Base-by-base conservation (phyloP, 2,888 invertebrate genomes). In the Pyrochroa serraticornis region DNA sequence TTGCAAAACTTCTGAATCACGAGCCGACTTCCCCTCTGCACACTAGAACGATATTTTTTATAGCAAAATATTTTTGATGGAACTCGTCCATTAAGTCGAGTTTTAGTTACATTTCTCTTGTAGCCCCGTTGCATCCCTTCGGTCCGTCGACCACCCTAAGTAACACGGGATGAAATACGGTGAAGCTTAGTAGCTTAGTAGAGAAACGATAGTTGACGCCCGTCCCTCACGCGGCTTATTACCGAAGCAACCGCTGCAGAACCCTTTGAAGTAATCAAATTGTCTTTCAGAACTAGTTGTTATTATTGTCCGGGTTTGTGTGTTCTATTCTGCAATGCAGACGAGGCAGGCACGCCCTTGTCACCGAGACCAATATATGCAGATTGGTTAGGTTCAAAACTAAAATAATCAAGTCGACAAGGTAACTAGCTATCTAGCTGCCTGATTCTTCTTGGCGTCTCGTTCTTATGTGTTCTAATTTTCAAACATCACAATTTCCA, bases 181-280 rank as follows among this genome's bases (percentile, higher is more conserved):
- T 39, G 7, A 1, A n/a, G 39, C 8, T 39, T 14, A 39, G n/a
- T n/a, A n/a, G n/a, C n/a, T n/a, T n/a, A n/a, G n/a, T n/a, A n/a
- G 14, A 5, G 30, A 22, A 22, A 22, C n/a, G 14, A 8, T 30
- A 6, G 41, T 13, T 41, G 1, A 41, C 22, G 31, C 10, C 22
- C 41, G 6, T 6, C 41, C 31, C 22, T 42, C 9, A n/a, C 12
- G 30, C 12, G 8, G 42, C 22, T 42, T 42, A 31, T 31, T 42
- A 42, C 31, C 10, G 12, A 42, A 30, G 14, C 42, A 14, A 42
- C 22, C 22, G 22, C 22, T 14, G 41, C 38, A 32, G 34, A 9
- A 34, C 47, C 55, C 49, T 55, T 49, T 55, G 55, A 55, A 49
- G 55, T 55, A 56, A 56, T 56, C 35, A 49, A 43, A 56, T 56